Evolutionary conservation across 2,113 vertebrate genomes (phyloP), one percentile per base, ranked within the genome.

Genomic region (Periophthalmus modestus): DNA sequence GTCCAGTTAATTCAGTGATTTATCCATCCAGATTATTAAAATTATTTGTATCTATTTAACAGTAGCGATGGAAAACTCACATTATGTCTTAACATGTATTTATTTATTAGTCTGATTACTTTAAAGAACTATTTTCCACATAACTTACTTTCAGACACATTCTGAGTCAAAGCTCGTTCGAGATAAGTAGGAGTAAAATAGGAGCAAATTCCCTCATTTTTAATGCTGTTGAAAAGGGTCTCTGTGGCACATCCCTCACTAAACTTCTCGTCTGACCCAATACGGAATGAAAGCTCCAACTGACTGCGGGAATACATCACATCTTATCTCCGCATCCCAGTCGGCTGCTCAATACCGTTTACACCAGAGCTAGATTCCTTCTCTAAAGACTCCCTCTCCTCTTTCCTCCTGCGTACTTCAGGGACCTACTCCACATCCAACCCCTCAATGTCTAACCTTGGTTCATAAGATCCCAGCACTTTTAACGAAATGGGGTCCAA

Each of bases 401-500:
- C 90, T 94, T 87, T 81, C 84, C 55, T 55, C 19, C 82, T 72
- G 81, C 78, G 90, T 92, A 93, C 96, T 94, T 95, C 94, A 95
- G 97, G 96, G 96, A 98, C 94, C 95, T 97, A 96, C 94, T 96
- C 96, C 92, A 96, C 93, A 97, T 97, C 95, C 95, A 94, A 89
- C 95, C 93, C 94, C 93, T 95, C 95, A 93, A 94, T 95, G 95
- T 95, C 89, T 97, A 96, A 97, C 96, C 95, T 95, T 95, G 95
- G 95, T 97, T 97, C n/a, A 95, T 93, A 90, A 94, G 93, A 96
- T 98, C 96, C 97, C 95, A 97, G 94, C 95, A 96, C 95, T 97
- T 94, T 96, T 95, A 95, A 95, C 95, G 93, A 95, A 97, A 98
- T 95, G 95, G 95, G 94, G 95, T 97, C 94, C 95, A 97, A 97